phyloP scores from a whole-genome alignment of 1,140 invertebrate species.

The Globodera rostochiensis region DNA sequence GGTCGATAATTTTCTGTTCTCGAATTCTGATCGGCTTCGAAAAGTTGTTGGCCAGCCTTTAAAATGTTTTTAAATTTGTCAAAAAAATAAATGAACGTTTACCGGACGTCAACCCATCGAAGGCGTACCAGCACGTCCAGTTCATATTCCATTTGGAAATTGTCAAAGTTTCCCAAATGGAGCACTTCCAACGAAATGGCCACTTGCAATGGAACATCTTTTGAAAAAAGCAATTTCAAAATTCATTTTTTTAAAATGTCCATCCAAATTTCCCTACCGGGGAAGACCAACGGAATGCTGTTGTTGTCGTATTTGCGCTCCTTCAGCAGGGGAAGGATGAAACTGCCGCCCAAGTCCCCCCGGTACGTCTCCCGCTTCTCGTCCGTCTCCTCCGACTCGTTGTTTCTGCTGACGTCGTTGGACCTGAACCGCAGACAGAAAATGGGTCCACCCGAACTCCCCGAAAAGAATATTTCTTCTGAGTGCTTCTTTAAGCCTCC shows the following conservation, averaged over 20 bases:
- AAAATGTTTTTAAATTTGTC: conserved; percentile 12
- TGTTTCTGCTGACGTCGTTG: conserved; percentile 2
- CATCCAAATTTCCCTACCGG: conserved; percentile 40
- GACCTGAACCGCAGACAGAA: not conserved
- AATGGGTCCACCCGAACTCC: not conserved
- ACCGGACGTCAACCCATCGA: conserved; percentile 48
- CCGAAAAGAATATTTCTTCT: too few species aligned
- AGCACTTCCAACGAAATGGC: conserved; percentile 57
- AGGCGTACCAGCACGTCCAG: conserved; percentile 58
- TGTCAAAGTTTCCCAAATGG: conserved; percentile 62
- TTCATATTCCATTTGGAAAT: conserved; percentile 60
- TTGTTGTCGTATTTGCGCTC: conserved; percentile 61
- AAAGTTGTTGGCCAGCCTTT: conserved; percentile 61
- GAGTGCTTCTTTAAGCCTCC: not conserved
- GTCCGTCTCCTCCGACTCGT: not conserved
- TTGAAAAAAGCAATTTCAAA: conserved; percentile 7
- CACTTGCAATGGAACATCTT: conserved; percentile 63
- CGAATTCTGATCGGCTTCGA: conserved; percentile 58
- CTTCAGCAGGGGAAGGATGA: conserved; percentile 59
- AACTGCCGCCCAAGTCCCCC: conserved; percentile 61
- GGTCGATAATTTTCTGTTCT: conserved; percentile 58
- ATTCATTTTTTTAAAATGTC: conserved; percentile 17
- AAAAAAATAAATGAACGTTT: not conserved
- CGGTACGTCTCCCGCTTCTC: conserved; percentile 5
- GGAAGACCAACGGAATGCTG: conserved; percentile 56